Base-by-base conservation (phyloP, 2,797 vertebrate genomes). In the Salarias fasciatus region DNA sequence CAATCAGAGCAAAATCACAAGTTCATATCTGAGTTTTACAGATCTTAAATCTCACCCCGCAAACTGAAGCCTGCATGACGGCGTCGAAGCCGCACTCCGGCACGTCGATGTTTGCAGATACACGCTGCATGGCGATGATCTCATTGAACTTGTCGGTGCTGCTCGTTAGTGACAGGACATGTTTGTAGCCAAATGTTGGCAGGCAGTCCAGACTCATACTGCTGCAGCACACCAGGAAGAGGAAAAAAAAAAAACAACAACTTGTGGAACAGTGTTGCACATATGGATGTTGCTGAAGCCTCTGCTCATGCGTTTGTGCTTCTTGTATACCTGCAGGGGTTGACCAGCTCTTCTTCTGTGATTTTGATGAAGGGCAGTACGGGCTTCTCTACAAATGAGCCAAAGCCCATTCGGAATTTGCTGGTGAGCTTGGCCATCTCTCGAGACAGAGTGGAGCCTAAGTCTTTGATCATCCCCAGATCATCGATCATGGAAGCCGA, bases 381-480 rank as follows among this genome's bases (percentile, higher is more conserved):
- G 0, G 97, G 97, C 90, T 99, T 99, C 90, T 99, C 98, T 61
- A 99, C 97, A 85, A 99, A 99, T 33, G 98, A 97, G 15, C 98
- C 98, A 11, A 99, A 99, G 18, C 98, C 98, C 78, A 99, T 91
- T 53, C 94, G 92, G 79, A 99, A 99, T 88, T 98, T 99, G 85
- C 95, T 99, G 1, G 98, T 99, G 77, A 99, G 90, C 29, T 90
- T 94, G 56, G 95, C 93, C 98, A 99, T 99, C 86, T 98, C 95
- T 86, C 92, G 94, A 37, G 97, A 96, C 52, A 99, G 92, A 30
- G 91, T 87, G 30, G 98, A 95, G 7, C 98, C 98, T 82, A 99
- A 69, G 72, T 94, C 90, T 87, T 95, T 98, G 82, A 99, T 99
- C 75, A 77, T 97, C 12, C 91, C 53, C 77, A 99, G 92, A 77